Evolutionary conservation across 2,113 vertebrate genomes (phyloP), one percentile per base, ranked within the genome.

Genomic region (Pagrus major): DNA sequence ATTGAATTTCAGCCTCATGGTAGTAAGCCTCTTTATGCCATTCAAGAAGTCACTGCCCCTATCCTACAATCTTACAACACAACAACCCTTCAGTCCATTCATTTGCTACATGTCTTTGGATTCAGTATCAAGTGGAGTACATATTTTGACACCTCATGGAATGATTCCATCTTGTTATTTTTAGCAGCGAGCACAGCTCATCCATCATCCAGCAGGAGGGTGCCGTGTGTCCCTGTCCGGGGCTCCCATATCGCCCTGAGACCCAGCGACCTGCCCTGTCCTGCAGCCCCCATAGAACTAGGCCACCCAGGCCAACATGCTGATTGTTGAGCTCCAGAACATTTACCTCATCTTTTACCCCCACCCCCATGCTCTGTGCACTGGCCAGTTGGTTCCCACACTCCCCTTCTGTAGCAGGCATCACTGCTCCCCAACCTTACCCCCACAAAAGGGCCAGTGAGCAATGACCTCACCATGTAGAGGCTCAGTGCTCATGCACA

Each of bases 241-340:
- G 23, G 78, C 71, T 70, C 71, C 71, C 75, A 58, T 47, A 23
- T 58, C 5, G 1, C 79, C 73, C 68, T 65, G 83, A 90, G 71
- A 85, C 54, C 72, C 76, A 44, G 74, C 47, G 49, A 83, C 78
- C 88, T 59, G 67, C 76, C 52, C 68, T 31, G 42, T 65, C 37
- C 88, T 29, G 61, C 47, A 67, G 37, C 76, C 65, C 60, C 70
- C 64, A 23, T 55, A 79, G 70, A 93, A 93, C 76, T 88, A 90
- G 92, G 90, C 86, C 93, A 92, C 78, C 78, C 81, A 83, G 76
- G 86, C 91, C 81, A 91, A 86, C 89, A 84, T 87, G 81, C 71
- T 81, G 90, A 91, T 93, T 91, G 92, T 93, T 90, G 87, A 78
- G 84, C 86, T 87, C 81, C 81, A 82, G 76, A 93, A 91, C 79